Percentiles rank a stretch among this genome's conserved stretches.
These are phyloP conservation scores for Physeter macrocephalus DNA, from an alignment of 2,113 vertebrate species.

Conservation along the genomic window DNA sequence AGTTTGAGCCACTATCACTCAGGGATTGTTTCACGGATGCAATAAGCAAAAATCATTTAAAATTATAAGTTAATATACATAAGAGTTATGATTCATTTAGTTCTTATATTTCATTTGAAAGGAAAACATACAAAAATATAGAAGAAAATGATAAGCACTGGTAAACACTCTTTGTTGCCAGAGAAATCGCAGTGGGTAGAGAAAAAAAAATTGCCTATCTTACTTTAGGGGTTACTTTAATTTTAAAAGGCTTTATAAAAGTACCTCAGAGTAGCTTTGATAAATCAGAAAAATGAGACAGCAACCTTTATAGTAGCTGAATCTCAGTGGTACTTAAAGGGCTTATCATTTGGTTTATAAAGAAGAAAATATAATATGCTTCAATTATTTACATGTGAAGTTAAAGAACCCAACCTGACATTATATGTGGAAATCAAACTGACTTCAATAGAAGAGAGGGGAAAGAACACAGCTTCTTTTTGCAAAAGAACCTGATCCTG, in stretches of 20 bases:
- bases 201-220: background rate
- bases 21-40: background rate
- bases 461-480: background rate
- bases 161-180: background rate
- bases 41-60: background rate
- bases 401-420: conserved; percentile 14
- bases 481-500: background rate
- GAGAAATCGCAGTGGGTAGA: conserved; percentile 8
- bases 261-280: conserved; percentile 48
- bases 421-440: conserved; percentile 24
- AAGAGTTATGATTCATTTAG: background rate
- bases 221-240: conserved; percentile 49
- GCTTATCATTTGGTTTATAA: conserved; percentile 43
- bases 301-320: background rate
- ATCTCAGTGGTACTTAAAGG: conserved; percentile 48
- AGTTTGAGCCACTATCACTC: background rate
- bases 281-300: conserved; percentile 29
- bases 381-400: conserved; percentile 37
- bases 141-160: background rate
- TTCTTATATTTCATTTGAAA: background rate
- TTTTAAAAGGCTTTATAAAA: conserved; percentile 61
- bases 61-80: background rate
- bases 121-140: background rate
- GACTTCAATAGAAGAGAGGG: background rate
- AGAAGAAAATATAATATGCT: conserved; percentile 29